Conservation (phyloP, 2,113 vertebrate genomes). For the Burhinus oedicnemus region DNA sequence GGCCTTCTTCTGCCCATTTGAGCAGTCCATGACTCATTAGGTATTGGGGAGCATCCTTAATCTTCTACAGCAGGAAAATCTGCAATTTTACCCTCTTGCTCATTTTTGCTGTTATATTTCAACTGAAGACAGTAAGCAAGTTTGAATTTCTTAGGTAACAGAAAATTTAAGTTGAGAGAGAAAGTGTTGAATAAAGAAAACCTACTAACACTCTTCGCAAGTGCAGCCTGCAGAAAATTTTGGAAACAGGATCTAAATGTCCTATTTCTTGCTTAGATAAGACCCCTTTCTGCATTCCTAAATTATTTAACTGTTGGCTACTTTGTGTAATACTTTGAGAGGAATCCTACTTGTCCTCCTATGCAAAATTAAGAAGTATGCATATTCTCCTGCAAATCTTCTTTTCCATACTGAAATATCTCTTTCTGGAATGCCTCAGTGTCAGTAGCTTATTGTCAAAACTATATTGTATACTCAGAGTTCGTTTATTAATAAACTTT, state of each 20-base stretch:
- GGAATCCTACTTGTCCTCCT: background rate
- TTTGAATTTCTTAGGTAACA: background rate
- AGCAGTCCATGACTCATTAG: background rate
- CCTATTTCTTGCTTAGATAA: background rate
- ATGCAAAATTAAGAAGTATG: background rate
- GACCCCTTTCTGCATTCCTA: background rate
- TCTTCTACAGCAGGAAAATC: background rate
- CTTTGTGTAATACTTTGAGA: background rate
- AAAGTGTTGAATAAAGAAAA: background rate
- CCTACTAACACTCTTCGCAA: background rate
- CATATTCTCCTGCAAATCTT: background rate
- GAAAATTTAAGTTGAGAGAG: background rate
- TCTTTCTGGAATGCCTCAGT: background rate
- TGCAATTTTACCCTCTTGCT: background rate
- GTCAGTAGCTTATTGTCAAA: background rate
- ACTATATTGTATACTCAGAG: background rate
- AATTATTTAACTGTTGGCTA: background rate
- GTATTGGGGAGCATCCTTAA: accelerated
- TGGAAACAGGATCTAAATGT: background rate
- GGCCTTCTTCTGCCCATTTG: background rate
- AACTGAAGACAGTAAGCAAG: background rate
- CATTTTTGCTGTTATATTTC: background rate
- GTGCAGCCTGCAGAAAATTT: background rate
- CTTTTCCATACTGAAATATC: background rate
- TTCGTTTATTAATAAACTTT: background rate